Base-by-base conservation (phyloP, 1,140 invertebrate species). In the Drosophila nigromelanica region DNA sequence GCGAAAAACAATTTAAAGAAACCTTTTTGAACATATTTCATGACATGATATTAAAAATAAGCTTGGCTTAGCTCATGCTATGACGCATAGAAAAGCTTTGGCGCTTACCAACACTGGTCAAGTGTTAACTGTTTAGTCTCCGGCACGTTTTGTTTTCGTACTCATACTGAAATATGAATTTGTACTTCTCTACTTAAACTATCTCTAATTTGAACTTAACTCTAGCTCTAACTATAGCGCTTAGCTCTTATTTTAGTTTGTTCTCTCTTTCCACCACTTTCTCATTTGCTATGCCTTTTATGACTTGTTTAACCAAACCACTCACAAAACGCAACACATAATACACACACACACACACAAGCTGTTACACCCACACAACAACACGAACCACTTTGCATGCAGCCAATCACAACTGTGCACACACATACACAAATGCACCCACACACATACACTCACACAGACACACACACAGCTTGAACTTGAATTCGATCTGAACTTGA, bases 251-350 rank as follows among this genome's bases (percentile, higher is more conserved):
- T 58, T 30, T 43, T 37, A 40, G 27, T 40, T 40, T n/a, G 11
- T 30, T 15, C n/a, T 50, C 59, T 50, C n/a, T 51, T 40, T 40
- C 40, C 58, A 59, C 71, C 52, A 73, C 56, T 75, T 75, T 86
- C 63, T 67, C 58, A 78, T 81, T 87, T 86, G 82, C 78, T 87
- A 86, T 86, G 81, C 82, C 75, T 75, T 62, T 85, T 64, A 77
- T 45, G 69, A 86, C 73, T 73, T 79, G 72, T 78, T 73, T 71
- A 60, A 56, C 37, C 39, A 39, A 39, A 56, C 14, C 47, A 40
- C 33, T 58, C 51, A 47, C 18, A 64, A 24, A 18, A 24, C 21
- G 42, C 48, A 64, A 27, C 27, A 27, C 27, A 27, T 6, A 27
- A 27, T 1, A 40, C 52, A 52, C 27, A 64, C 18, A 73, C 40